Conservation (phyloP, 2,113 vertebrate species). For the Paradoxurus hermaphroditus region DNA sequence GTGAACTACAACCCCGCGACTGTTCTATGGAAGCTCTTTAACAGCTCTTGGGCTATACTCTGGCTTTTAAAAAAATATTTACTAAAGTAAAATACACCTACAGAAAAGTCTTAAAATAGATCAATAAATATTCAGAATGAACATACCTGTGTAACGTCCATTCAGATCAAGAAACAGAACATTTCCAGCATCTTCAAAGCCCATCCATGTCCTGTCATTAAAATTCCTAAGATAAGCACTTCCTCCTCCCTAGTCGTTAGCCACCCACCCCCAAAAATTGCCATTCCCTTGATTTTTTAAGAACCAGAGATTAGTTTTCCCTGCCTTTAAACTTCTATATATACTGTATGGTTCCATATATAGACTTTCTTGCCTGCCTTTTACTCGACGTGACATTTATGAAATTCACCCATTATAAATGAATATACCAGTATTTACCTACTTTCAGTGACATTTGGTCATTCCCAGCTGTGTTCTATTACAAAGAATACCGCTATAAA, state of each 20-base stretch:
- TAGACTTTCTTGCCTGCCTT: neutral
- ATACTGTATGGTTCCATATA: no score
- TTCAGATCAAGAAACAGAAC: neutral
- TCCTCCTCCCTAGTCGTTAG: neutral
- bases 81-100: neutral
- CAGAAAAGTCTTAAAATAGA: neutral
- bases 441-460: neutral
- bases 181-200: neutral
- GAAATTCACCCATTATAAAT: neutral
- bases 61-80: neutral
- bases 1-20: neutral
- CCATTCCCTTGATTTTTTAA: neutral
- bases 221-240: neutral
- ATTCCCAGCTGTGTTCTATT: neutral
- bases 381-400: neutral
- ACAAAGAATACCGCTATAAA: neutral
- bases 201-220: neutral
- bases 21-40: neutral
- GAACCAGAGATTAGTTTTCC: neutral
- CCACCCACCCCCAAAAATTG: neutral
- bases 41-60: neutral
- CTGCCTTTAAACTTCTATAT: neutral
- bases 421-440: neutral
- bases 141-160: neutral
- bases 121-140: neutral